phyloP scores from a whole-genome alignment of 2,888 invertebrate genomes.

The Rotaria macrura region DNA sequence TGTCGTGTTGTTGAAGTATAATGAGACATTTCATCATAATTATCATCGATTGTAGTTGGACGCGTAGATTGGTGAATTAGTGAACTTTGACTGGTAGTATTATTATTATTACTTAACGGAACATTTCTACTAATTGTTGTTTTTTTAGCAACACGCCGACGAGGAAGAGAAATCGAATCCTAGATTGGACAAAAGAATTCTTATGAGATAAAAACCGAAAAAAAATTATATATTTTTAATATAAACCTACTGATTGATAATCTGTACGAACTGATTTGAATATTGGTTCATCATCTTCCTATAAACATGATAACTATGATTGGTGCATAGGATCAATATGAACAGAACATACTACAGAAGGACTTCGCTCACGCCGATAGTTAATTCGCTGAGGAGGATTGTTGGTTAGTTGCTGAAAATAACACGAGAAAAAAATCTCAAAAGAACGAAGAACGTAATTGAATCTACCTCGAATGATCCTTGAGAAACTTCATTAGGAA shows the following conservation, averaged over 20 bases:
- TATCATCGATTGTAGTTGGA: background rate
- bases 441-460: background rate
- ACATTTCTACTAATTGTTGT: background rate
- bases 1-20: background rate
- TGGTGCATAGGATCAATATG: background rate
- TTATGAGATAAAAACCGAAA: background rate
- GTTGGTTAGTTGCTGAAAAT: background rate
- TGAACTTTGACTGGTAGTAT: too few species aligned
- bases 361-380: background rate
- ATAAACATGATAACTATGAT: background rate
- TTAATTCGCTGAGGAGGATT: background rate
- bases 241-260: background rate
- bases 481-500: background rate
- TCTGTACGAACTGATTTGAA: background rate
- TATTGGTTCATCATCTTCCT: background rate
- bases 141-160: slow-evolving; percentile 15
- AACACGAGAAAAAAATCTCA: background rate
- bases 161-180: background rate
- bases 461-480: background rate
- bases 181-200: background rate
- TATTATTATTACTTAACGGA: background rate
- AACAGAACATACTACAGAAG: background rate
- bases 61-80: background rate
- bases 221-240: background rate
- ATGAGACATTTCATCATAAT: background rate